phyloP scores from a whole-genome alignment of 2,888 invertebrate species.

The Pyrochroa serraticornis region DNA sequence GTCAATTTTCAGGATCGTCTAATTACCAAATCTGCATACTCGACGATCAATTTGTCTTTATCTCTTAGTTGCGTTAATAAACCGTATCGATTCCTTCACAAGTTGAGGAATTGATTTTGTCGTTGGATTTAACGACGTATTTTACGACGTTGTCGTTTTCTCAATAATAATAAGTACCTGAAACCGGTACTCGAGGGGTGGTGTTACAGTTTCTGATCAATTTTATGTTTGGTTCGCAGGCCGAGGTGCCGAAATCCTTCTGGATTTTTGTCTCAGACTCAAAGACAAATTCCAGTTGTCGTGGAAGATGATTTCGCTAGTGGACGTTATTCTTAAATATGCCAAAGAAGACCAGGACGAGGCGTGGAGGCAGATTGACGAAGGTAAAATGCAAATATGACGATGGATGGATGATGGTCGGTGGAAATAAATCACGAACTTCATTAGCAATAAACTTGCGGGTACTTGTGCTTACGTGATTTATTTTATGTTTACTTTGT shows the following conservation, averaged over 20 bases:
- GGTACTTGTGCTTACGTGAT: conserved; percentile 39
- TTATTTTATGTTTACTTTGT: conserved; percentile 44
- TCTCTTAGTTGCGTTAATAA: too few species aligned
- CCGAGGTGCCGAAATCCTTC: conserved; percentile 54
- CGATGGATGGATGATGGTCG: too few species aligned
- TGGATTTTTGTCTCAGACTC: conserved; percentile 57
- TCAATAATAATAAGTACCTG: background rate
- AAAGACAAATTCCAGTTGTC: conserved; percentile 57
- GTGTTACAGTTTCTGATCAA: conserved; percentile 10
- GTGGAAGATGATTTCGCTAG: conserved; percentile 58
- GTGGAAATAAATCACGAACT: conserved; percentile 45
- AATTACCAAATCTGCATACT: too few species aligned
- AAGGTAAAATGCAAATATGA: conserved; percentile 49
- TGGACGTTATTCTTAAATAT: conserved; percentile 59
- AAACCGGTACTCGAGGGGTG: too few species aligned
- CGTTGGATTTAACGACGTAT: background rate
- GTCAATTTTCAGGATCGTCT: too few species aligned
- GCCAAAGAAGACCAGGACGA: conserved; percentile 58
- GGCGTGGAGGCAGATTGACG: conserved; percentile 57
- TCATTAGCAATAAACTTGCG: conserved; percentile 41
- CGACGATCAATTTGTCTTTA: too few species aligned
- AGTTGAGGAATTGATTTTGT: background rate
- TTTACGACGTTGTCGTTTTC: too few species aligned
- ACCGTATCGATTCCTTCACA: too few species aligned
- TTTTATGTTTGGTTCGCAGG: conserved; percentile 42